Evolutionary conservation across 2,113 vertebrate genomes (phyloP), one percentile per base, ranked within the genome.

Genomic region (Pipa parva): DNA sequence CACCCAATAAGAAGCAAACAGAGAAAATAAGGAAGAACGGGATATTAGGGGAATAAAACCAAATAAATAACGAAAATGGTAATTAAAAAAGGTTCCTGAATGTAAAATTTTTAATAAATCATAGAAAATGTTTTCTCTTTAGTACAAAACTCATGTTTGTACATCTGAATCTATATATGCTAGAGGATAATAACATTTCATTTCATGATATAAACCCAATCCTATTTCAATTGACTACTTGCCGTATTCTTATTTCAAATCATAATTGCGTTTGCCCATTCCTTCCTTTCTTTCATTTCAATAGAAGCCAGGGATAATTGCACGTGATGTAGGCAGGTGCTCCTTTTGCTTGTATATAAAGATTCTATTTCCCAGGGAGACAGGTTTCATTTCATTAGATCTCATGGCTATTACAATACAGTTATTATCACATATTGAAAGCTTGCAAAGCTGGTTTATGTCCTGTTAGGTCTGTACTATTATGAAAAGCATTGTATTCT

Each of bases 301-400:
- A 61, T 60, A 27, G 66, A 52, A 61, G 66, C 37, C 66, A 18
- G 48, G 58, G 66, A 70, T 61, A 70, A 70, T 61, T 37, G 26
- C 49, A 61, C 54, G 52, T 70, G 56, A 70, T 13, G 71, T 59
- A 0, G 63, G 42, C 5, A 57, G 36, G 60, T 74, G 49, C 36
- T 50, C n/a, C 15, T n/a, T 33, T 59, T 31, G 18, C 18, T 22
- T 11, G 24, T 21, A 51, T 59, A 21, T 71, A 22, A 11, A 74
- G 48, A 24, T 69, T 66, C 54, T 26, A 46, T 60, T 72, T 63
- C 67, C 51, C 48, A 63, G 0, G 33, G 25, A 62, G 11, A 29
- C 70, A 46, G 18, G 62, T 63, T 56, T 36, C 27, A 39, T 71
- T 71, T 59, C 48, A 71, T n/a, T n/a, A 72, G 70, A 36, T 13